A percentile compares a stretch with the other conserved stretches of the same genome.
phyloP scores from a whole-genome alignment of 1,140 invertebrate species.

The Halictus rubicundus region DNA sequence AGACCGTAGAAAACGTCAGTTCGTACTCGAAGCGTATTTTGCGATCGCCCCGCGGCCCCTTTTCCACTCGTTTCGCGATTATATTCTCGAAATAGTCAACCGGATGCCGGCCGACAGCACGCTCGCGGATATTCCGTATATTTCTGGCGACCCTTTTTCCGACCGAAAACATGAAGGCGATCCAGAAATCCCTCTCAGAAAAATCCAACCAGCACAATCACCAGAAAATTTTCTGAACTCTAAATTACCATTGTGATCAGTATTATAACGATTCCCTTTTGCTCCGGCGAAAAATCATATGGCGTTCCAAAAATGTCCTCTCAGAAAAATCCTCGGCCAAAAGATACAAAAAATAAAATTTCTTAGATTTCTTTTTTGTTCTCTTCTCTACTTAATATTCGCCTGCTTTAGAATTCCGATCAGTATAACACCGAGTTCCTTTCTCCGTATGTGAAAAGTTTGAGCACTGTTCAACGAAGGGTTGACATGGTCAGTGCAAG shows the following conservation, averaged over 20 bases:
- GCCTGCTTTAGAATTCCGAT: no score
- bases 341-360: not conserved
- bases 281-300: no score
- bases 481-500: not conserved
- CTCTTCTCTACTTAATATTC: no score
- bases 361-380: no score
- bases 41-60: constrained; percentile 35
- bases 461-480: not conserved
- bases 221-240: no score
- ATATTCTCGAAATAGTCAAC: constrained; percentile 79
- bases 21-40: constrained; percentile 51
- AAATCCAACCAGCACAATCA: no score
- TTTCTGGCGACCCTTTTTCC: constrained; percentile 74
- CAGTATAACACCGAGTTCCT: no score
- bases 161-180: constrained; percentile 46
- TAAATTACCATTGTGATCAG: no score
- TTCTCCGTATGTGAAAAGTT: no score
- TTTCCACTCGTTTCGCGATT: constrained; percentile 69
- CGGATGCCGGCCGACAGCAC: constrained; percentile 71
- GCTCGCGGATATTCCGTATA: constrained; percentile 71
- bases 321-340: not conserved
- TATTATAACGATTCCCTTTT: no score
- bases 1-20: constrained; percentile 65
- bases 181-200: not conserved
- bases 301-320: not conserved